phyloP scores from a whole-genome alignment of 2,113 vertebrate genomes.

The Nematolebias whitei region DNA sequence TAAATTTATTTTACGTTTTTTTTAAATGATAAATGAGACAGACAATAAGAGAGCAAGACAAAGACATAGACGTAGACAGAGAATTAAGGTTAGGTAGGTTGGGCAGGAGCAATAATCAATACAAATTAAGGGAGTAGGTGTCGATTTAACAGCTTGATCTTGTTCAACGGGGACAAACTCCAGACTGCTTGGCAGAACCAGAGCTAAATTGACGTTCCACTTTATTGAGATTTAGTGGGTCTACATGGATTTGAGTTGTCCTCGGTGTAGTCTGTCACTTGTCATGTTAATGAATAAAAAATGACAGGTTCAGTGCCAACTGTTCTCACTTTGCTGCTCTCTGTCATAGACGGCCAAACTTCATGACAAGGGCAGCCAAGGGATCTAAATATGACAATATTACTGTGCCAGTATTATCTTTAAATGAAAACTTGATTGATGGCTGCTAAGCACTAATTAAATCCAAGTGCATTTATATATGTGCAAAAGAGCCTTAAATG shows the following conservation, averaged over 20 bases:
- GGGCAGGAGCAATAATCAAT: slow-evolving; percentile 61
- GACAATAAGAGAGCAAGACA: slow-evolving; percentile 21
- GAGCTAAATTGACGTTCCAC: slow-evolving; percentile 62
- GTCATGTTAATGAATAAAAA: slow-evolving; percentile 68
- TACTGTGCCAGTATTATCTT: slow-evolving; percentile 15
- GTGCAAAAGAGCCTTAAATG: slow-evolving; percentile 4
- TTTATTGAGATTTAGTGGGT: slow-evolving; percentile 70
- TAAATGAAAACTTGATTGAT: slow-evolving; percentile 20
- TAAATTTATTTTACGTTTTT: slow-evolving; percentile 39
- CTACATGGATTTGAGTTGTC: slow-evolving; percentile 65
- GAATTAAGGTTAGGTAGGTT: slow-evolving; percentile 36
- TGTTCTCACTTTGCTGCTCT: slow-evolving; percentile 58
- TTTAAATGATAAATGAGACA: slow-evolving; percentile 38
- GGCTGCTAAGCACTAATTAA: slow-evolving; percentile 11
- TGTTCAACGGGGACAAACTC: slow-evolving; percentile 56
- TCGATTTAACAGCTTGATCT: slow-evolving; percentile 73
- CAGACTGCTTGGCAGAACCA: slow-evolving; percentile 42
- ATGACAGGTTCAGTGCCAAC: slow-evolving; percentile 65
- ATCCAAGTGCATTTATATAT: slow-evolving; percentile 6
- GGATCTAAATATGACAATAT: slow-evolving; percentile 54
- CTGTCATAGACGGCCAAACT: slow-evolving; percentile 49
- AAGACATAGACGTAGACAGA: slow-evolving; percentile 37
- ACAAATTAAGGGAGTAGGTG: slow-evolving; percentile 62
- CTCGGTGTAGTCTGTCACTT: slow-evolving; percentile 63
- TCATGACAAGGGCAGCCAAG: slow-evolving; percentile 65